phyloP scores from a whole-genome alignment of 2,888 invertebrate genomes.

The Phengaris arion region DNA sequence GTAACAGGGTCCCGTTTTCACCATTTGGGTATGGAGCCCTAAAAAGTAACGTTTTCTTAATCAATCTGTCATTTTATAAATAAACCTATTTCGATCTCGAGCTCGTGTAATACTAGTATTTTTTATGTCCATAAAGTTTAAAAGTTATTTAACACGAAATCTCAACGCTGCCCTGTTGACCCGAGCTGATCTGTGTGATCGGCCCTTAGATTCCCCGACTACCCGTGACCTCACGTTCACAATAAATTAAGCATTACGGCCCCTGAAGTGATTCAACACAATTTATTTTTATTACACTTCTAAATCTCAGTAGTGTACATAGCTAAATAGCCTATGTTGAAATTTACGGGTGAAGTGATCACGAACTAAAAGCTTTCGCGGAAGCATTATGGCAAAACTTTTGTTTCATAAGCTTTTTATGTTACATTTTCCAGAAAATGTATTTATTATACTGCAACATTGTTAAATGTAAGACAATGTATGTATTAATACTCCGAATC shows the following conservation, averaged over 20 bases:
- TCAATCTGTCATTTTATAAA: too few relatives aligned
- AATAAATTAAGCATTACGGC: constrained; percentile 33
- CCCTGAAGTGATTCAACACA: constrained; percentile 29
- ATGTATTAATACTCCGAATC: background rate
- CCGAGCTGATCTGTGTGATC: background rate
- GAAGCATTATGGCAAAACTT: constrained; percentile 15
- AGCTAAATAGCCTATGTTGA: constrained; percentile 25
- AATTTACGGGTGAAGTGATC: constrained; percentile 13
- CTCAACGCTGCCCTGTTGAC: too few relatives aligned
- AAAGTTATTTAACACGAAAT: too few relatives aligned
- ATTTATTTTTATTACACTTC: constrained; percentile 27
- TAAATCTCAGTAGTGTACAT: constrained; percentile 26
- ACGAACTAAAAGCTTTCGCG: constrained; percentile 23
- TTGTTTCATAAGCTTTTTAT: constrained; percentile 20
- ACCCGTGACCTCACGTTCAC: constrained; percentile 33
- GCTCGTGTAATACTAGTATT: too few relatives aligned
- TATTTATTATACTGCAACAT: background rate
- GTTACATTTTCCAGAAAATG: background rate
- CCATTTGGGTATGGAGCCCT: too few relatives aligned
- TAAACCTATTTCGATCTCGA: too few relatives aligned
- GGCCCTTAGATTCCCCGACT: background rate
- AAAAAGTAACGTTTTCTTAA: too few relatives aligned
- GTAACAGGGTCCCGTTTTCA: too few relatives aligned
- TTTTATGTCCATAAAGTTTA: too few relatives aligned
- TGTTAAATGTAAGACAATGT: background rate